Evolutionary conservation across 2,113 vertebrate genomes (phyloP), one percentile per base, ranked within the genome.

Genomic region (Amazona vittata): DNA sequence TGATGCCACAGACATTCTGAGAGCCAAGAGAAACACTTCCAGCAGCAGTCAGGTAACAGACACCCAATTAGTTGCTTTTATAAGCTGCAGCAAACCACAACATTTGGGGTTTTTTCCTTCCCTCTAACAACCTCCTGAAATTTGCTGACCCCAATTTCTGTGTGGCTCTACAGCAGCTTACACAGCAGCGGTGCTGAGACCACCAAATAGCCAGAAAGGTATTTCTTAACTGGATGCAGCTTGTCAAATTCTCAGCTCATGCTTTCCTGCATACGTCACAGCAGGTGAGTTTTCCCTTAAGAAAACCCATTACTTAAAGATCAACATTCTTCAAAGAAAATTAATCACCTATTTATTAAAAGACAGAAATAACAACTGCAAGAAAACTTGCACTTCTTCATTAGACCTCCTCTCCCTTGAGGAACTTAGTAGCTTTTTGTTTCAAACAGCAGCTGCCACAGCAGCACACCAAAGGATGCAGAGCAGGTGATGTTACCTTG

Each of bases 1-100:
- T 1, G 0, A 35, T 2, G 76, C 0, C 0, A 89, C 50, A 85
- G 62, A 47, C 2, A 0, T 31, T 18, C 74, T 41, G 47, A 46
- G 52, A 76, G 89, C 81, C 70, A 93, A 83, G 31, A 50, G 39
- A 87, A 93, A 91, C 77, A 52, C 44, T 69, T 47, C 64, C 59
- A 86, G 67, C 71, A 86, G 85, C 74, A 92, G 82, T 29, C 92
- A 90, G 94, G 87, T 85, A 88, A 69, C 74, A 85, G 21, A 68
- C 39, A 14, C 26, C 21, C n/a, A 0, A 65, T 53, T 53, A 41
- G 49, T 2, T 76, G 70, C 67, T 90, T 80, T 65, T 46, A 33
- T 26, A 79, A 73, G 17, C 74, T 73, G 62, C 70, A 81, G 62
- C 55, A 91, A 93, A 89, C 75, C 74, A 83, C 60, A 83, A 46